phyloP scores from a whole-genome alignment of 1,140 invertebrate genomes.

The Drosophila kohkoa region DNA sequence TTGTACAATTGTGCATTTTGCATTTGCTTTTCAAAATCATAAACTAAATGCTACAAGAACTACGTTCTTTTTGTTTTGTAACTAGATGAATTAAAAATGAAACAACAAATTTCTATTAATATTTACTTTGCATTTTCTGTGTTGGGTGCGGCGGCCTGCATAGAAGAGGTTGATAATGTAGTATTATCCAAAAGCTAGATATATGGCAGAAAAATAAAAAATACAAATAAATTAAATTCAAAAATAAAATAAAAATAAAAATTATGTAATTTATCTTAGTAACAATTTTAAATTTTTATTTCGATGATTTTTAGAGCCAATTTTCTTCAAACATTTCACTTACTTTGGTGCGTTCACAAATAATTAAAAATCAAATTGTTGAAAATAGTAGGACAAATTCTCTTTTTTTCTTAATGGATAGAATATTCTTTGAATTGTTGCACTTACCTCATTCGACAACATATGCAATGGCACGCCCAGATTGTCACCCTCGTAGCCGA shows the following conservation, averaged over 20 bases:
- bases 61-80: constrained; percentile 14
- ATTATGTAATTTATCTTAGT: constrained; percentile 27
- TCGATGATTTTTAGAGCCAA: constrained; percentile 52
- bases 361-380: constrained; percentile 47
- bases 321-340: constrained; percentile 62
- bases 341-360: constrained; percentile 70
- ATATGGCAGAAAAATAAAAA: constrained; percentile 82
- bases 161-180: constrained; percentile 84
- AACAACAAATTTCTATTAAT: constrained; percentile 81
- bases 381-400: constrained; percentile 51
- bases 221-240: constrained; percentile 68
- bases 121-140: constrained; percentile 87
- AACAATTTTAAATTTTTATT: constrained; percentile 33
- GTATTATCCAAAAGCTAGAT: constrained; percentile 87
- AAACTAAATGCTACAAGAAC: constrained; percentile 40
- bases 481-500: constrained; percentile 87
- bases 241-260: constrained; percentile 50
- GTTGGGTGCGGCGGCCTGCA: constrained; percentile 85
- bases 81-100: constrained; percentile 39
- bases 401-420: constrained; percentile 20
- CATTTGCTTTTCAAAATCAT: constrained; percentile 31
- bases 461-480: constrained; percentile 85
- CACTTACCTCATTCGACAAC: constrained; percentile 86
- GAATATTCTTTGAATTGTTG: neutral
- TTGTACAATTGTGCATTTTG: constrained; percentile 28